Evolutionary conservation across 2,797 vertebrate species (phyloP).

Genomic region (Lerista edwardsae): DNA sequence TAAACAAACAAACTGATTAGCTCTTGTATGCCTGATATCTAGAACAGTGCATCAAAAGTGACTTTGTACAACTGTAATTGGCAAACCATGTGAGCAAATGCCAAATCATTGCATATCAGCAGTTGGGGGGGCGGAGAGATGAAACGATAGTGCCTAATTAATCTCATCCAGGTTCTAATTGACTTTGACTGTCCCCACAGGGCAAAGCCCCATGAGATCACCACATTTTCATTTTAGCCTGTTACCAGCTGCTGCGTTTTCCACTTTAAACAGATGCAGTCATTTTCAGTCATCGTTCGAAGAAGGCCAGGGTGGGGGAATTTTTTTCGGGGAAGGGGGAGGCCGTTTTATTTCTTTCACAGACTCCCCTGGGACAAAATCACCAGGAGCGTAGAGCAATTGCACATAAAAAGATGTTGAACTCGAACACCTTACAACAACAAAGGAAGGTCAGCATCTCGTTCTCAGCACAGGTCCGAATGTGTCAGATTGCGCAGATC

Average conservation of each 20-base stretch:
- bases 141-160: slow-evolving; percentile 65
- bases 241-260: slow-evolving; percentile 64
- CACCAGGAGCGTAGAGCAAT: not conserved
- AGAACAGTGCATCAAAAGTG: slow-evolving; percentile 39
- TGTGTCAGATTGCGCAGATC: not conserved
- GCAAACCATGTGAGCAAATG: slow-evolving; percentile 45
- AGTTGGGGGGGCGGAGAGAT: slow-evolving; percentile 30
- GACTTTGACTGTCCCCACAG: slow-evolving; percentile 62
- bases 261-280: slow-evolving; percentile 65
- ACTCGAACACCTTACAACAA: not conserved
- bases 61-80: slow-evolving; percentile 63
- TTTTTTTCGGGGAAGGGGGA: not conserved
- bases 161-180: slow-evolving; percentile 64
- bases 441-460: accelerated
- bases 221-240: slow-evolving; percentile 6
- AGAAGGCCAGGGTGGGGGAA: slow-evolving; percentile 25
- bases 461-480: not conserved
- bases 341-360: not conserved
- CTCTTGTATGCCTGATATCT: slow-evolving; percentile 24
- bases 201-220: slow-evolving; percentile 51
- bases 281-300: slow-evolving; percentile 52
- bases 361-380: not conserved
- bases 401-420: not conserved
- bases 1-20: not conserved
- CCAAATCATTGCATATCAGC: slow-evolving; percentile 52